phyloP scores from a whole-genome alignment of 2,113 vertebrate genomes.

The Brachionichthys hirsutus region DNA sequence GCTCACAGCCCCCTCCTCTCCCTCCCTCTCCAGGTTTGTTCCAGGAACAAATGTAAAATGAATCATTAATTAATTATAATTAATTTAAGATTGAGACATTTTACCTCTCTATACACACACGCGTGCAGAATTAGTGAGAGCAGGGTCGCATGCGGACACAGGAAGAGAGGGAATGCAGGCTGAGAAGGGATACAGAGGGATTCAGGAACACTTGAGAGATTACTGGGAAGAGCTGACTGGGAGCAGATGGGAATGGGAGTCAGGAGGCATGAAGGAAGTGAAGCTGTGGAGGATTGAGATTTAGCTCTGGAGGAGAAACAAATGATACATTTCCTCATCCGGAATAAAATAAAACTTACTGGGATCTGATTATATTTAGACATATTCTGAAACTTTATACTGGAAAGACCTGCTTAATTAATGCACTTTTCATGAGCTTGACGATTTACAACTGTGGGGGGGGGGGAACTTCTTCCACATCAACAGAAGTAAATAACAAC shows the following conservation, averaged over 20 bases:
- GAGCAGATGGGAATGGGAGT: conserved; percentile 56
- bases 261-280: conserved; percentile 29
- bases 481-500: not conserved
- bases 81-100: too few species aligned
- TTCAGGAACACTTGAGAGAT: conserved; percentile 28
- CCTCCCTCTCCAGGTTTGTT: too few species aligned
- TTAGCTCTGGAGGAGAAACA: conserved; percentile 1
- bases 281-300: conserved; percentile 20
- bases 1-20: too few species aligned
- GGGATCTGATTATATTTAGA: not conserved
- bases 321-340: not conserved
- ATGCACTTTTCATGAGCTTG: conserved; percentile 3
- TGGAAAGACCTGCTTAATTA: conserved; percentile 14
- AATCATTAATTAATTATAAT: too few species aligned
- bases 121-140: not conserved
- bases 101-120: too few species aligned
- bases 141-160: conserved; percentile 6
- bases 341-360: not conserved
- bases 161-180: conserved; percentile 23
- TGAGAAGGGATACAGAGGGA: conserved; percentile 31
- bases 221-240: conserved; percentile 32
- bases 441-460: conserved; percentile 3
- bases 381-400: conserved; percentile 1
- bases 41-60: too few species aligned
- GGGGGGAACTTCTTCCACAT: not conserved